Conservation (phyloP, 92 coral and sea anemone species). For the Epizoanthus stellaris region DNA sequence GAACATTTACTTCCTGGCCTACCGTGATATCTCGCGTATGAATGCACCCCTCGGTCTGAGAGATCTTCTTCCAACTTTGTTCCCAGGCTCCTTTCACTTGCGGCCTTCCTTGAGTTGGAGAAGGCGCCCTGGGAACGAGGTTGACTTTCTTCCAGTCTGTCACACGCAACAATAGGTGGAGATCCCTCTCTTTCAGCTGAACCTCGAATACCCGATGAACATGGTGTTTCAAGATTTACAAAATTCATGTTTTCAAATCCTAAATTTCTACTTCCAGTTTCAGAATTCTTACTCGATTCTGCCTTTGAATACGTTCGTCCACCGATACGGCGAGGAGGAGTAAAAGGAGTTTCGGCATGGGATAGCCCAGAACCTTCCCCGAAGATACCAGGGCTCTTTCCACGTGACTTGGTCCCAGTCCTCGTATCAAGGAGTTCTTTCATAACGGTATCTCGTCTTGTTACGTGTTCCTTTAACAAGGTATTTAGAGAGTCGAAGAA, state of each 20-base stretch:
- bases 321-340: not conserved
- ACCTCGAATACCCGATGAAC: not conserved
- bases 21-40: not conserved
- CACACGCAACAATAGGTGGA: not conserved
- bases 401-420: slow-evolving; percentile 9
- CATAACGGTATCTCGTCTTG: slow-evolving; percentile 33
- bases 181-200: not conserved
- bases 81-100: too few relatives aligned
- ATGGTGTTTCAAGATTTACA: not conserved
- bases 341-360: not conserved
- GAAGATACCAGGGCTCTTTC: not conserved
- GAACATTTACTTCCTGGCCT: not conserved
- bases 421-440: slow-evolving; percentile 29
- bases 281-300: not conserved
- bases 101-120: too few relatives aligned
- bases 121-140: too few relatives aligned
- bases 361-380: not conserved
- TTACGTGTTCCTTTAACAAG: slow-evolving; percentile 31
- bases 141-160: too few relatives aligned
- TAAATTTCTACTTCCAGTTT: not conserved
- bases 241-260: not conserved
- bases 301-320: not conserved
- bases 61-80: too few relatives aligned
- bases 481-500: slow-evolving; percentile 31
- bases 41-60: not conserved